phyloP scores from a whole-genome alignment of 2,797 vertebrate genomes.

The Cichlasoma orientale region DNA sequence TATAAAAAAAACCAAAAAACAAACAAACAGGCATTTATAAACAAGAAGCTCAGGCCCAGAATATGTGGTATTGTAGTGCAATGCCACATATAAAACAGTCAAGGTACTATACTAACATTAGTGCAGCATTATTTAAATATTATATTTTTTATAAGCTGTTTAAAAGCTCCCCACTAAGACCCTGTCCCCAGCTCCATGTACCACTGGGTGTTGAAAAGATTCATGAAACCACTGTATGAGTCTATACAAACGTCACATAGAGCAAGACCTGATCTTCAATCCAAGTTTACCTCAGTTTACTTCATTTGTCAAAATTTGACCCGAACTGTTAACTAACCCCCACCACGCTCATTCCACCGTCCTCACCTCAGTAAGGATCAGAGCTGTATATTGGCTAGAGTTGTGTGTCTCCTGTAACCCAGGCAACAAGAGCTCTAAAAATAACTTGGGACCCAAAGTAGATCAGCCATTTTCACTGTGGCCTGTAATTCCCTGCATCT shows the following conservation, averaged over 20 bases:
- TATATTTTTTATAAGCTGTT: no score
- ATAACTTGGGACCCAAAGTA: constrained; percentile 77
- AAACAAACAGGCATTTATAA: not conserved
- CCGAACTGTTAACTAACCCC: constrained; percentile 17
- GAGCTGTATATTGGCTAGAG: constrained; percentile 66
- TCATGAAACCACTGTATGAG: constrained; percentile 11
- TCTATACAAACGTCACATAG: constrained; percentile 26
- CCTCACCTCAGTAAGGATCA: constrained; percentile 68
- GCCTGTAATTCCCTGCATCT: constrained; percentile 75
- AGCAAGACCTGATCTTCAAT: constrained; percentile 8
- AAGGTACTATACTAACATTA: not conserved
- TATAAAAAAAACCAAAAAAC: no score
- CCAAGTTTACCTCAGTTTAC: constrained; percentile 36
- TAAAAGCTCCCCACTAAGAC: no score
- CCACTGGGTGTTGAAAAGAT: constrained; percentile 21
- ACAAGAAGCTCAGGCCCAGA: no score
- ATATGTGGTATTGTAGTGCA: no score
- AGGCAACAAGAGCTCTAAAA: constrained; percentile 84
- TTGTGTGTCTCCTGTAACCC: constrained; percentile 81
- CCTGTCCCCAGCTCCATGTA: not conserved
- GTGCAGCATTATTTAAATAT: not conserved
- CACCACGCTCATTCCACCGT: constrained; percentile 56
- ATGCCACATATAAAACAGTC: no score
- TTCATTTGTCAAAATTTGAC: constrained; percentile 39
- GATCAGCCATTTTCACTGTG: constrained; percentile 75